Evolutionary conservation across 2,888 invertebrate species (phyloP).

Genomic region (Petrolisthes manimaculis): DNA sequence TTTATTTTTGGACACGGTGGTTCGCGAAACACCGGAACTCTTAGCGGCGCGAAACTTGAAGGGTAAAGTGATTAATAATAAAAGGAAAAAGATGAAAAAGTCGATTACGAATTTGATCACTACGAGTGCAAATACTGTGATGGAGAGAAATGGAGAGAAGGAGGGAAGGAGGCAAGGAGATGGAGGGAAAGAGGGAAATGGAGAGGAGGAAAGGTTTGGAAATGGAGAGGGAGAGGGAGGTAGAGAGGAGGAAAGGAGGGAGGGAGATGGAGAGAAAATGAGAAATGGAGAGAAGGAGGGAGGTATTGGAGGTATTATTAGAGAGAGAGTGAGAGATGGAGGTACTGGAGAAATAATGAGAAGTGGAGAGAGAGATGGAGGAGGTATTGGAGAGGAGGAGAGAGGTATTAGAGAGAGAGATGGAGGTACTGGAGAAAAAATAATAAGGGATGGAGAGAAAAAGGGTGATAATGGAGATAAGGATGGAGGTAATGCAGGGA

Average conservation of each 20-base stretch:
- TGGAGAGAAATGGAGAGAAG: constrained; percentile 19
- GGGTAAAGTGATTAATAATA: constrained; percentile 31
- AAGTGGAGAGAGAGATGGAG: background rate
- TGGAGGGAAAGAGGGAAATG: background rate
- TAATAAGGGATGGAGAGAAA: background rate
- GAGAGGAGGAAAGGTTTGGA: background rate
- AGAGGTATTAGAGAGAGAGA: background rate
- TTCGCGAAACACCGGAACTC: constrained; percentile 63
- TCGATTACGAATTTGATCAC: background rate
- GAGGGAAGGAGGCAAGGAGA: background rate
- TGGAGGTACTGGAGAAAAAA: background rate
- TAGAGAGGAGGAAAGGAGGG: background rate
- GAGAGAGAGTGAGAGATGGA: constrained; percentile 19
- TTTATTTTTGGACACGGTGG: constrained; percentile 60
- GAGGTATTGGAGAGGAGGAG: background rate
- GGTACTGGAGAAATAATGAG: background rate
- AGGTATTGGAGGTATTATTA: background rate
- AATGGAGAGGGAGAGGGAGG: background rate
- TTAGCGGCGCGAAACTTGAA: constrained; percentile 63
- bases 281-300: background rate
- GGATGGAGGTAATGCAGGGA: no score
- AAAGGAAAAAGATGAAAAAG: constrained; percentile 57
- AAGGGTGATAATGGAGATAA: background rate
- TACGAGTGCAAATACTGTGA: background rate
- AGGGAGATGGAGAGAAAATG: background rate